phyloP scores from a whole-genome alignment of 1,140 invertebrate species.

The Drosophila bocki region DNA sequence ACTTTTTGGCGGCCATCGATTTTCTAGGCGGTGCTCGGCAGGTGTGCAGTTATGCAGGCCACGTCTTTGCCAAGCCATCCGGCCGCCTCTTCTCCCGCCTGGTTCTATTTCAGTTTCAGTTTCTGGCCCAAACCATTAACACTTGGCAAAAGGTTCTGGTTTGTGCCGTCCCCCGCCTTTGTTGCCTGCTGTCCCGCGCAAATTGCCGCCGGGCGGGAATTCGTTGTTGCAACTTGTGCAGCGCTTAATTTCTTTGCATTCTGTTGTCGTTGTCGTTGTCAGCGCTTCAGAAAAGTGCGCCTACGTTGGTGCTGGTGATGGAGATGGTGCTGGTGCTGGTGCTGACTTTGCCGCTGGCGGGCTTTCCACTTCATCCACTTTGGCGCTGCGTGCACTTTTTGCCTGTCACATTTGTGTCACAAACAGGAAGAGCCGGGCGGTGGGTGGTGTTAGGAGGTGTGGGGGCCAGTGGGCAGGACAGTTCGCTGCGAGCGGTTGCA shows the following conservation, averaged over 20 bases:
- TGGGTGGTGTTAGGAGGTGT: conserved; percentile 8
- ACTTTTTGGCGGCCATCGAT: conserved; percentile 54
- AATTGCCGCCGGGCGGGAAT: conserved; percentile 44
- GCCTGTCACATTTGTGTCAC: conserved; percentile 84
- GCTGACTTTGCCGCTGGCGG: conserved; percentile 51
- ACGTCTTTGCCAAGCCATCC: conserved; percentile 24
- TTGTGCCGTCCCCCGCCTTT: conserved; percentile 22
- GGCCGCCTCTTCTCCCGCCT: neutral
- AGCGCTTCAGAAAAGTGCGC: conserved; percentile 50
- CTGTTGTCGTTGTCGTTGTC: conserved; percentile 76
- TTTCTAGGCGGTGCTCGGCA: conserved; percentile 6
- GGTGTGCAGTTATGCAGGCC: conserved; percentile 36
- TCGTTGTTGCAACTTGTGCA: conserved; percentile 69
- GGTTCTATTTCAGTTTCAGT: neutral
- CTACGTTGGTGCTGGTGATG: conserved; percentile 17
- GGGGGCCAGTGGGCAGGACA: conserved; percentile 31
- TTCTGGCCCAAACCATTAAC: conserved; percentile 34
- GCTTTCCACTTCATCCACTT: conserved; percentile 79
- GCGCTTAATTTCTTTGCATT: conserved; percentile 83
- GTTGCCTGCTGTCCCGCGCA: conserved; percentile 33
- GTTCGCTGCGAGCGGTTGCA: conserved; percentile 34
- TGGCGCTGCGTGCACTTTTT: conserved; percentile 77
- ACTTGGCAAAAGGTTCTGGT: conserved; percentile 49
- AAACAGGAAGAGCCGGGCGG: conserved; percentile 75
- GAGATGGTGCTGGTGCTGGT: conserved; percentile 10